Conservation (phyloP, 2,888 invertebrate species). For the Metellina segmentata region DNA sequence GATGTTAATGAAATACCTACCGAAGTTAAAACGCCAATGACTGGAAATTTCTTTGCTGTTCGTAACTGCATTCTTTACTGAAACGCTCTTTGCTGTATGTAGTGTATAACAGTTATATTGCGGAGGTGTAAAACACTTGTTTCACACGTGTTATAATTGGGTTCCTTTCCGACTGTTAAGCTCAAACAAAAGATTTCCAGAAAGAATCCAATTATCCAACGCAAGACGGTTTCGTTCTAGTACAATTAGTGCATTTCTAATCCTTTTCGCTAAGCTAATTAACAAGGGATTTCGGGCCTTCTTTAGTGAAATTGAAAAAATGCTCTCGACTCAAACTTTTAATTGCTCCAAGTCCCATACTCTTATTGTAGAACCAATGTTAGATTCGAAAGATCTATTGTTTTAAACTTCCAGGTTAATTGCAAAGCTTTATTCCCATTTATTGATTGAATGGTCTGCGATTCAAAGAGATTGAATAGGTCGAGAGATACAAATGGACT, state of each 20-base stretch:
- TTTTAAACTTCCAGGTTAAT: neutral
- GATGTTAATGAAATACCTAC: too few species aligned
- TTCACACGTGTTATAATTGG: too few species aligned
- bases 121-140: too few species aligned
- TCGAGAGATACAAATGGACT: neutral
- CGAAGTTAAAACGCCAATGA: too few species aligned
- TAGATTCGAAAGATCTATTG: neutral
- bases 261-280: constrained; percentile 15
- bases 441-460: neutral
- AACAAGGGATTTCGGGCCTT: neutral
- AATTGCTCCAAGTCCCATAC: neutral
- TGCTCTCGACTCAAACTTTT: neutral
- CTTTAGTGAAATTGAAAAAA: neutral
- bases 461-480: neutral
- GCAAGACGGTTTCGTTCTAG: neutral
- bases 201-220: neutral
- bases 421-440: neutral
- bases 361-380: too few species aligned
- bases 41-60: too few species aligned
- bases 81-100: too few species aligned
- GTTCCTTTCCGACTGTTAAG: too few species aligned
- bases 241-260: neutral
- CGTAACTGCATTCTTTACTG: too few species aligned
- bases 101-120: too few species aligned
- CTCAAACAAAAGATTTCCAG: constrained; percentile 12